Conservation (phyloP, 1,140 invertebrate species). For the Sycophaga agraensis region DNA sequence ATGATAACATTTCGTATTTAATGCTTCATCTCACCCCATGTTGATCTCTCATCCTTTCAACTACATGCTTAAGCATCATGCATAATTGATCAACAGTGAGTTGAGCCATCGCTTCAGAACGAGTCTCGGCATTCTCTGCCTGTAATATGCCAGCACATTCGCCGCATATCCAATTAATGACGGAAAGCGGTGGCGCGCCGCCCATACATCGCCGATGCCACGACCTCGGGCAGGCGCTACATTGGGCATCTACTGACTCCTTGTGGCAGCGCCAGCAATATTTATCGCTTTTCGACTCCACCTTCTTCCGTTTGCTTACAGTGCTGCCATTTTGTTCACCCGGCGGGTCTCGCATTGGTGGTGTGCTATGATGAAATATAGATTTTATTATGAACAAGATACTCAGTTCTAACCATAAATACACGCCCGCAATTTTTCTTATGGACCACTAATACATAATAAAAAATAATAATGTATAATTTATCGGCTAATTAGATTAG, state of each 20-base stretch:
- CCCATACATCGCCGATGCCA: slow-evolving; percentile 80
- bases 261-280: slow-evolving; percentile 90
- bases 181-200: slow-evolving; percentile 55
- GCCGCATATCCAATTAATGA: slow-evolving; percentile 79
- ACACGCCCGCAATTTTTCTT: no score
- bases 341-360: background rate
- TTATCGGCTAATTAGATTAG: no score
- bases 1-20: no score
- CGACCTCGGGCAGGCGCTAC: slow-evolving; percentile 81
- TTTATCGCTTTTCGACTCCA: slow-evolving; percentile 61
- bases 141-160: slow-evolving; percentile 80
- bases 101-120: slow-evolving; percentile 72
- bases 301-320: slow-evolving; percentile 9
- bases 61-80: slow-evolving; percentile 72
- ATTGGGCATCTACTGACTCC: slow-evolving; percentile 66
- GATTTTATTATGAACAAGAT: no score
- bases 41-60: slow-evolving; percentile 72
- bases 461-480: no score
- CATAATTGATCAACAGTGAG: slow-evolving; percentile 73
- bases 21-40: slow-evolving; percentile 65
- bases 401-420: no score
- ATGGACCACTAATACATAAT: no score
- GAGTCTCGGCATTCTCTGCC: slow-evolving; percentile 74
- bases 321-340: slow-evolving; percentile 22
- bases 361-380: slow-evolving; percentile 1